Conservation (phyloP, 2,797 vertebrate genomes). For the Ceyx erithaca region DNA sequence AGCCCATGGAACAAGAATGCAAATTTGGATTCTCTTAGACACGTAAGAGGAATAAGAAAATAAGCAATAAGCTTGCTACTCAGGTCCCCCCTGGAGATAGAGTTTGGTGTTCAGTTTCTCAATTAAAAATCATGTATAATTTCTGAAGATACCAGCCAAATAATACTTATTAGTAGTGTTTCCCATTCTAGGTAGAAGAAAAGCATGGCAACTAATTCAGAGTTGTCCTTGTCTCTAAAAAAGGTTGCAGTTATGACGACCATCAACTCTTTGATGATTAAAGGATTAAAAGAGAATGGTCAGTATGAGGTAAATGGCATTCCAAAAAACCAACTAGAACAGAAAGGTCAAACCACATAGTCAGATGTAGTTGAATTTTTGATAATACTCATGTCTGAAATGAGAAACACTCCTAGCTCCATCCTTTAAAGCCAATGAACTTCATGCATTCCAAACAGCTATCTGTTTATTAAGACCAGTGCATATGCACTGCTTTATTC, state of each 20-base stretch:
- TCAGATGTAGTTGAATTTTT: not conserved
- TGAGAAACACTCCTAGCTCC: not conserved
- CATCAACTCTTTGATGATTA: not conserved
- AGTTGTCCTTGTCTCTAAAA: not conserved
- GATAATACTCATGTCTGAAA: not conserved
- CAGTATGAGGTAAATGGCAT: not conserved
- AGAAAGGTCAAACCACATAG: not conserved
- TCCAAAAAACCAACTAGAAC: not conserved
- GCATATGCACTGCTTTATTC: not conserved
- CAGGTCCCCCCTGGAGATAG: not conserved
- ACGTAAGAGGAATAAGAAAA: not conserved
- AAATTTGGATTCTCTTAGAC: not conserved
- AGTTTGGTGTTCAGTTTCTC: not conserved
- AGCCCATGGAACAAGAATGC: not conserved
- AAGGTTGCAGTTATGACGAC: not conserved
- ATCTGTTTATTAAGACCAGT: not conserved
- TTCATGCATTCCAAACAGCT: not conserved
- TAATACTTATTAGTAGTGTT: not conserved
- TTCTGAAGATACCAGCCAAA: not conserved
- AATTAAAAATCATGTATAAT: not conserved
- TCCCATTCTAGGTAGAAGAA: not conserved
- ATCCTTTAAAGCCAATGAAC: not conserved
- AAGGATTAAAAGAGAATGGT: not conserved
- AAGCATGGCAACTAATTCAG: not conserved
- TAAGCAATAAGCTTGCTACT: not conserved